Evolutionary conservation across 2,113 vertebrate species (phyloP), one percentile per base, ranked within the genome.

Genomic region (Ictidomys tridecemlineatus): DNA sequence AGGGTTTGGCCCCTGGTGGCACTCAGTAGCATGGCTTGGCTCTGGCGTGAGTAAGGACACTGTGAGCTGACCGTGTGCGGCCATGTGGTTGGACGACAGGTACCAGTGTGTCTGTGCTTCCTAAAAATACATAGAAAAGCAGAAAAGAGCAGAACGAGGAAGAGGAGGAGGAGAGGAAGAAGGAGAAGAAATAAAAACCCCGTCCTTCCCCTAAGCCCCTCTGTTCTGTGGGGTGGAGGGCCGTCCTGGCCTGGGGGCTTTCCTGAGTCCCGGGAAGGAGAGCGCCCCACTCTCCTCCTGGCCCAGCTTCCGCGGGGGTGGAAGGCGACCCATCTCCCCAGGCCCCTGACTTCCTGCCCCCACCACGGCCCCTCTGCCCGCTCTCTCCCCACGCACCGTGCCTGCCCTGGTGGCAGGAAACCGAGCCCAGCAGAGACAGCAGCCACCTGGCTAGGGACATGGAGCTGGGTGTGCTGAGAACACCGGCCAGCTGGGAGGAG

Each of bases 131-230:
- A 51, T 51, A 24, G 6, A 17, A 22, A 8, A n/a, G 16, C 2
- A 18, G 4, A 37, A 30, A 24, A 7, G 9, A 20, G 28, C 30
- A 26, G 1, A 58, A 45, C 9, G 34, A 39, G 11, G 26, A 18
- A 32, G 34, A 11, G 12, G 8, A 30, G 11, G 4, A n/a, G 22
- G 10, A n/a, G 24, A 10, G 13, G 24, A 34, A 16, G 30, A 16
- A 42, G 16, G 0, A 13, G 12, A 39, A 73, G 51, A 8, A 73
- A 26, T 11, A 17, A 5, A 80, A n/a, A 51, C 30, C 56, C 16
- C 56, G 79, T 26, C 65, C 37, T 37, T 90, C 96, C 91, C 90
- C 34, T 34, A 95, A 93, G 69, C 96, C 18, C 85, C 79, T 53
- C 45, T 70, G 73, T 42, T 45, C 87, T 83, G 85, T 69, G 79